Percentiles rank a stretch among this genome's conserved stretches.
phyloP scores from a whole-genome alignment of 2,888 invertebrate genomes.

The Protodeltote pygarga region DNA sequence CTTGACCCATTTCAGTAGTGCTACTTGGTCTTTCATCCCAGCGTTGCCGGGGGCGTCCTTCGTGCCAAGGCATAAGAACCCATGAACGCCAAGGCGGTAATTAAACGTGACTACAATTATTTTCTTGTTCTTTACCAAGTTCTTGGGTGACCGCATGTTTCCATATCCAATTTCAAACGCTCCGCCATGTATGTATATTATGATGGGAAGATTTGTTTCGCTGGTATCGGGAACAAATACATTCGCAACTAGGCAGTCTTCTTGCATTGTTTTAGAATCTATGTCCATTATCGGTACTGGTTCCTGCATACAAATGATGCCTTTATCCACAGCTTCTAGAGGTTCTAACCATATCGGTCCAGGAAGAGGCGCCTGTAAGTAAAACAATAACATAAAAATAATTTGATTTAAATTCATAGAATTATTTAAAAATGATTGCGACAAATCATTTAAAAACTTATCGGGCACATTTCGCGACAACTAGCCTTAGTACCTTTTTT shows the following conservation, averaged over 20 bases:
- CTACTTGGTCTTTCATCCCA: conserved; percentile 63
- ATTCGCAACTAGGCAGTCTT: conserved; percentile 70
- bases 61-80: conserved; percentile 58
- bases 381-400: neutral
- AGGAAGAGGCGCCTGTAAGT: conserved; percentile 60
- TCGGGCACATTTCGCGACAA: too few species aligned
- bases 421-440: too few species aligned
- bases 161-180: conserved; percentile 54
- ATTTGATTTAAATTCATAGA: too few species aligned
- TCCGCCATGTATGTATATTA: conserved; percentile 58
- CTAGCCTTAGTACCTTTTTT: too few species aligned
- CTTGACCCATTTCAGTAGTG: conserved; percentile 58
- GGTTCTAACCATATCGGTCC: conserved; percentile 53
- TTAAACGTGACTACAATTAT: conserved; percentile 55
- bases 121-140: conserved; percentile 45
- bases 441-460: too few species aligned
- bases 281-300: neutral
- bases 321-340: conserved; percentile 48
- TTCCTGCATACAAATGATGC: conserved; percentile 55
- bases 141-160: conserved; percentile 19
- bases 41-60: conserved; percentile 59
- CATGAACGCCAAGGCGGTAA: conserved; percentile 55
- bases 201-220: conserved; percentile 52
- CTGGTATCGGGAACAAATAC: conserved; percentile 67
- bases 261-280: conserved; percentile 35